Base-by-base conservation (phyloP, 2,888 invertebrate species). In the Nysson spinosus region DNA sequence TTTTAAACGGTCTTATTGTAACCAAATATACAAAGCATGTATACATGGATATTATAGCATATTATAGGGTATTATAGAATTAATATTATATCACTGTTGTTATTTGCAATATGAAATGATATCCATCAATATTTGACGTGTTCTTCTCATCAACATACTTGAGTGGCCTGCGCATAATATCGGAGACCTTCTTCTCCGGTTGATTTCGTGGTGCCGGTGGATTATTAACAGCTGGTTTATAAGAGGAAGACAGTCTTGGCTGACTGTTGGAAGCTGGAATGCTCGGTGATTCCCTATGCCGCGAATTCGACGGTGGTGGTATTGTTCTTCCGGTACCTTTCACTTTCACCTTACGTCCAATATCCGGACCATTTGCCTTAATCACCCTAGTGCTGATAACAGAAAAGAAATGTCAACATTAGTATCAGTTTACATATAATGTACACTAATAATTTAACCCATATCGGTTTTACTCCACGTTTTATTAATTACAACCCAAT, bases 281-380 rank as follows among this genome's bases (percentile, higher is more conserved):
- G 82, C 83, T 77, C 80, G 86, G 68, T 42, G 79, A 75, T 63
- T 83, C 84, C 69, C 82, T 70, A 58, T 81, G 77, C 73, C 73
- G 80, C 79, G 87, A 72, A 74, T 83, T 78, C 68, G 86, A 72
- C 39, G 88, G 80, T 51, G 87, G 75, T 42, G 79, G 78, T 72
- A 79, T 77, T 42, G 80, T 71, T 54, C 79, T 79, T 61, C 80
- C 81, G 35, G 74, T 71, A 40, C 77, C 73, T 88, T 92, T 95
- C 86, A 94, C 91, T 88, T 96, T 96, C 75, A 96, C 94, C 87
- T 95, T 95, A 76, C 95, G 91, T 61, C 96, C 96, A 83, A 96
- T 95, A 88, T 95, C 95, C 81, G 94, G 94, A 86, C 95, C 95
- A 88, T 95, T 95, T 78, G 95, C 94, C 88, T 97, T 96, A 86